Evolutionary conservation across 2,113 vertebrate species (phyloP).

Genomic region (Junco hyemalis): DNA sequence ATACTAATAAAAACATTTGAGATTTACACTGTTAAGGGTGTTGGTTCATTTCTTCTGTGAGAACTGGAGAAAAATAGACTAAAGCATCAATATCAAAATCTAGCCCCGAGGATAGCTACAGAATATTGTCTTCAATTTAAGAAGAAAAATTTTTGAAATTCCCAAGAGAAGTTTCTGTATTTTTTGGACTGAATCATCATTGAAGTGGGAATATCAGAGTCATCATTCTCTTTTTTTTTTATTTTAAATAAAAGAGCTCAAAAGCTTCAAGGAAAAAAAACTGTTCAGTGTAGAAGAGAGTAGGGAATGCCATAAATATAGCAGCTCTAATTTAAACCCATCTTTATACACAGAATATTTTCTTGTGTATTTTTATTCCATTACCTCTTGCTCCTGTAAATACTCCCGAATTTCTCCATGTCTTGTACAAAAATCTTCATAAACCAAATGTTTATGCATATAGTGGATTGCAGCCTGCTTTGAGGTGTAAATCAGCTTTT

Average conservation of each 20-base stretch:
- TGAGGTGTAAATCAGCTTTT: constrained; percentile 23
- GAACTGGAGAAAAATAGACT: neutral
- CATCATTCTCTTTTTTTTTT: neutral
- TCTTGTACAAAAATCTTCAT: neutral
- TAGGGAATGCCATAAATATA: neutral
- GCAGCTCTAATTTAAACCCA: neutral
- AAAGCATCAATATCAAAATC: constrained; percentile 29
- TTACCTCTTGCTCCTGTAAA: neutral
- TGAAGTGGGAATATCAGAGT: neutral
- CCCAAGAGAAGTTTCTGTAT: neutral
- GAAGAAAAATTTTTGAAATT: constrained; percentile 1
- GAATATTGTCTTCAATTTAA: constrained; percentile 40
- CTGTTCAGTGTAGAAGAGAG: neutral
- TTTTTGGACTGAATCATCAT: neutral
- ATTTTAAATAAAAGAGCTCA: neutral
- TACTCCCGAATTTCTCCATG: neutral
- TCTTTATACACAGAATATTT: neutral
- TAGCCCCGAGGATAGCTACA: neutral
- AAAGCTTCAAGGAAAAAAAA: neutral
- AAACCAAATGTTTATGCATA: neutral
- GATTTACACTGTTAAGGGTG: neutral
- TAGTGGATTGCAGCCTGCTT: neutral
- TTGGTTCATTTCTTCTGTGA: neutral
- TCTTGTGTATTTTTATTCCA: neutral
- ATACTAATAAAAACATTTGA: neutral